Evolutionary conservation across 2,797 vertebrate species (phyloP), one percentile per base, ranked within the genome.

Genomic region (Microctenopoma lineatum): DNA sequence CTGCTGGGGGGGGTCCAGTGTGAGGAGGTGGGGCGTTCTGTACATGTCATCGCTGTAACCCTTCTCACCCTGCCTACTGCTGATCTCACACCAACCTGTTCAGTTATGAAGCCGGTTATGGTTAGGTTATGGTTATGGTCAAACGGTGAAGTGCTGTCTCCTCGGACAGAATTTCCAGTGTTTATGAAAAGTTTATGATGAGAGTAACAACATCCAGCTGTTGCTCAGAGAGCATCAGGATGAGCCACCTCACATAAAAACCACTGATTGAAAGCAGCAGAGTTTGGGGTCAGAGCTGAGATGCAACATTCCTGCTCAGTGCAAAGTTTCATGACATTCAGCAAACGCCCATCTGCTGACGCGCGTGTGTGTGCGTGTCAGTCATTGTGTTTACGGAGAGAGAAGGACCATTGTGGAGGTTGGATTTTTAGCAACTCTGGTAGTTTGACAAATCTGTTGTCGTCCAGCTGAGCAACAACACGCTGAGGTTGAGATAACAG

Each of bases 241-340:
- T 6, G 16, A 45, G 42, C n/a, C 5, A 3, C 32, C 44, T 9
- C 27, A 47, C 11, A 66, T 9, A 0, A 6, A 34, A 65, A 27
- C 29, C 21, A 4, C 60, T 39, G 65, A 65, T 29, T 59, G 67
- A 65, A 34, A 1, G 38, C 29, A 60, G 74, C 68, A 44, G 62
- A 27, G 50, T 55, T 4, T 4, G 34, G 58, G 29, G 48, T 66
- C 70, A 1, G 47, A 79, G 70, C 25, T 0, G 26, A 60, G 67
- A 67, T 21, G 77, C 47, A 60, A 51, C 75, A 77, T 81, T 86
- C 76, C 67, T 73, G 59, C 59, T 79, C 58, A 72, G 54, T n/a
- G n/a, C 77, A 55, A 36, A 29, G 46, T 74, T 64, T 79, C 47
- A 11, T 66, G 65, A 61, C 14, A 4, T 53, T 3, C 25, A 56